These are phyloP conservation scores for Meriones psammophilus DNA, from an alignment of 2,797 vertebrate species.

Conservation along the genomic window DNA sequence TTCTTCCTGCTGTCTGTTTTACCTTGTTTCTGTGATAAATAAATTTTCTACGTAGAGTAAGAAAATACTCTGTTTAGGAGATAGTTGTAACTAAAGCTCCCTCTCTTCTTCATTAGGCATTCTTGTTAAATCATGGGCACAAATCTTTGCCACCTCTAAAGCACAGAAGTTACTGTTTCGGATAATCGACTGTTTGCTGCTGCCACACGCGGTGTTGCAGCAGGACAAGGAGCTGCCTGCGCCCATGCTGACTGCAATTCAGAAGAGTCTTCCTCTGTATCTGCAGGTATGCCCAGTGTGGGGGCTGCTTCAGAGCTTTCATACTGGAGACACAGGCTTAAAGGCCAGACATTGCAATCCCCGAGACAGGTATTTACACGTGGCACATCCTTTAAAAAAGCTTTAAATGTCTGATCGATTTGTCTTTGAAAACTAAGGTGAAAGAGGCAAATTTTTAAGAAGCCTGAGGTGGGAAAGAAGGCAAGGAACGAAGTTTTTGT, in stretches of 20 bases:
- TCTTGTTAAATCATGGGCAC: conserved; percentile 97
- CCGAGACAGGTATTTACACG: neutral
- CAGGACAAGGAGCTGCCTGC: conserved; percentile 92
- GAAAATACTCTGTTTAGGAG: conserved; percentile 8
- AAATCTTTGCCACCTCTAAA: conserved; percentile 96
- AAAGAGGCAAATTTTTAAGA: neutral
- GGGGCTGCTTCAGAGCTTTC: neutral
- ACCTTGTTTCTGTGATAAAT: conserved; percentile 28
- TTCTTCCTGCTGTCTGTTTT: conserved; percentile 38
- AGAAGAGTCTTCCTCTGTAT: conserved; percentile 95
- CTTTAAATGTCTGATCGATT: conserved; percentile 46
- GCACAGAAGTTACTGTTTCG: conserved; percentile 96
- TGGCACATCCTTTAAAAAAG: neutral
- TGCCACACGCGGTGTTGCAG: conserved; percentile 94
- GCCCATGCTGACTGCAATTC: conserved; percentile 91
- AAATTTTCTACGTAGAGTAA: conserved; percentile 18
- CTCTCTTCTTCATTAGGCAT: conserved; percentile 89
- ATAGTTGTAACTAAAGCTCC: conserved; percentile 44
- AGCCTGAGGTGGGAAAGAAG: neutral
- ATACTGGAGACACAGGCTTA: neutral
- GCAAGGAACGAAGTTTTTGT: neutral
- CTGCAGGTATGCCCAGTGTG: conserved; percentile 91
- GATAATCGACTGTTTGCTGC: conserved; percentile 95
- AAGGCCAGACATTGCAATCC: neutral
- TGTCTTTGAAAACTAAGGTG: conserved; percentile 49